Conservation (phyloP, 35 echinoderm and acorn worm genomes). For the Apostichopus californicus region DNA sequence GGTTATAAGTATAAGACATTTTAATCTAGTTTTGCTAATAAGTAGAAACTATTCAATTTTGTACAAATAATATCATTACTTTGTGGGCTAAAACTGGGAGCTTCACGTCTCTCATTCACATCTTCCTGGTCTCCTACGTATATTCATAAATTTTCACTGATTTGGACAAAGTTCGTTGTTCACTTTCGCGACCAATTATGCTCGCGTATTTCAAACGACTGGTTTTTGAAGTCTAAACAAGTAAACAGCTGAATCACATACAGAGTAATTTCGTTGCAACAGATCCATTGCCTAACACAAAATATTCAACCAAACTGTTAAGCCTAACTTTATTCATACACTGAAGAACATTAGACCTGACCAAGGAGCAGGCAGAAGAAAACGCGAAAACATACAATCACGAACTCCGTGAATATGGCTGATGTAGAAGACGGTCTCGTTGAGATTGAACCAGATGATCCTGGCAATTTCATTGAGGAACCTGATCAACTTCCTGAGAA, state of each 20-base stretch:
- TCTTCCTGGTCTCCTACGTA: too few species aligned
- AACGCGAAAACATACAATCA: background rate
- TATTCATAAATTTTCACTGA: too few species aligned
- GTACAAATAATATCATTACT: too few species aligned
- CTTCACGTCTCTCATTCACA: too few species aligned
- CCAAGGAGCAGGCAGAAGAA: background rate
- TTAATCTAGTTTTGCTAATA: too few species aligned
- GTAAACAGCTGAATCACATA: background rate
- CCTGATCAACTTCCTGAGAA: slow-evolving; percentile 1
- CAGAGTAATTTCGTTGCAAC: background rate
- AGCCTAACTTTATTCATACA: background rate
- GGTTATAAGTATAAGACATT: too few species aligned
- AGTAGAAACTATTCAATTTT: too few species aligned
- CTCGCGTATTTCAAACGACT: background rate
- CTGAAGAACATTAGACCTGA: background rate
- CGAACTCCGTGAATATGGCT: background rate
- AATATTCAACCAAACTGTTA: background rate
- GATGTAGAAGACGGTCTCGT: slow-evolving; percentile 19
- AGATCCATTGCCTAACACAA: background rate
- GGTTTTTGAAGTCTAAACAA: background rate
- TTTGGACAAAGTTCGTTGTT: too few species aligned
- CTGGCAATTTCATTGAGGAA: background rate
- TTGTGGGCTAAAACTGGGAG: too few species aligned
- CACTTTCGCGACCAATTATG: too few species aligned
- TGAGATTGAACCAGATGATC: slow-evolving; percentile 4